phyloP scores from a whole-genome alignment of 2,797 vertebrate species.

The Glyptemys insculpta region DNA sequence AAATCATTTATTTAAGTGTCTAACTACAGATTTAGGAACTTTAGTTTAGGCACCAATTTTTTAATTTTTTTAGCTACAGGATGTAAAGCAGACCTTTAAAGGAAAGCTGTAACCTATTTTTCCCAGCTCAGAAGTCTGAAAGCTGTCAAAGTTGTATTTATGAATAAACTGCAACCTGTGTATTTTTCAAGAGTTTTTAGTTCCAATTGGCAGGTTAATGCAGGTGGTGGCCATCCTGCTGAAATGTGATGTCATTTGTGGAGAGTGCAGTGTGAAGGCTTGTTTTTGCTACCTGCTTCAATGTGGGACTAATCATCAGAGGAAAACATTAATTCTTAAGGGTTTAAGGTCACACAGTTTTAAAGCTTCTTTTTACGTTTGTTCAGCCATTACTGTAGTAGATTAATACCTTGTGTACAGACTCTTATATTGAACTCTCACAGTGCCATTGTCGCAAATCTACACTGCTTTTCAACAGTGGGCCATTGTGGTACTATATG shows the following conservation, averaged over 20 bases:
- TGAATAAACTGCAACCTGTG: constrained; percentile 8
- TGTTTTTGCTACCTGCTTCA: not conserved
- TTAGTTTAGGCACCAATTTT: constrained; percentile 17
- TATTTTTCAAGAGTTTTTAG: not conserved
- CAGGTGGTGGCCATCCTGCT: not conserved
- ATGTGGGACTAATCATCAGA: not conserved
- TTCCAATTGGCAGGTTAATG: constrained; percentile 1
- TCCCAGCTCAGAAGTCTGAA: constrained; percentile 18
- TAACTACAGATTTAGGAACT: constrained; percentile 10
- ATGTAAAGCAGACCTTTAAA: constrained; percentile 37
- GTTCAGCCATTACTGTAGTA: not conserved
- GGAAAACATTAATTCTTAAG: not conserved
- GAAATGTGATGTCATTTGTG: not conserved
- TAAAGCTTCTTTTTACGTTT: not conserved
- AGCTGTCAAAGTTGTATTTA: constrained; percentile 23
- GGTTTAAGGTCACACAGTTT: not conserved
- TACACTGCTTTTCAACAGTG: not conserved
- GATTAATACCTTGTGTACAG: not conserved
- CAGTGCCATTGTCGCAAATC: constrained; percentile 9
- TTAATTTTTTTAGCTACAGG: not conserved
- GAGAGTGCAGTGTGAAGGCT: not conserved
- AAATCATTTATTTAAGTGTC: not conserved
- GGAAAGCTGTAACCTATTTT: constrained; percentile 41
- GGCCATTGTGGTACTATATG: constrained; percentile 7
- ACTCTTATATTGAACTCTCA: constrained; percentile 2